Conservation (phyloP, 64 coral and sea anemone genomes). For the Stylophora pistillata region DNA sequence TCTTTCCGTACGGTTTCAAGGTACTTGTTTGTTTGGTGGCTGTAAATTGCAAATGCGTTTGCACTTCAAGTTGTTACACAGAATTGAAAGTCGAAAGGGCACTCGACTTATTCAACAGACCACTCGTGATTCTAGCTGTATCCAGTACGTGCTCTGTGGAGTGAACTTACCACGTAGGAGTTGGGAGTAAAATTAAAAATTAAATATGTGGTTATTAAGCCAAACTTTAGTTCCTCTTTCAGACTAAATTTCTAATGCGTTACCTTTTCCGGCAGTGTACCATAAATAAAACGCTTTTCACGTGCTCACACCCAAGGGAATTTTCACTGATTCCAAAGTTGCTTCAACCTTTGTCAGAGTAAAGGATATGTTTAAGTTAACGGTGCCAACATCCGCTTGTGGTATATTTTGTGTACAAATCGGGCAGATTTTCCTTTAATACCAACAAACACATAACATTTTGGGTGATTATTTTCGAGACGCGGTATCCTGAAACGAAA, state of each 20-base stretch:
- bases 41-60: not conserved
- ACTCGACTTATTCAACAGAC: not conserved
- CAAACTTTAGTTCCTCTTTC: not conserved
- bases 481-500: not conserved
- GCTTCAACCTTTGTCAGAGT: not conserved
- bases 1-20: not conserved
- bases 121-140: not conserved
- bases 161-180: not conserved
- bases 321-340: not conserved
- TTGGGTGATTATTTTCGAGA: constrained; percentile 24
- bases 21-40: not conserved
- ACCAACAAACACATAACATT: not conserved
- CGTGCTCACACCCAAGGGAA: no score
- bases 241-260: not conserved
- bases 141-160: not conserved
- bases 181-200: not conserved
- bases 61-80: not conserved
- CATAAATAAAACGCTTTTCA: no score
- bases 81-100: not conserved
- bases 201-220: not conserved
- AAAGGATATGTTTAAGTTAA: not conserved
- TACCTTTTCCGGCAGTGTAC: no score
- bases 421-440: not conserved
- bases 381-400: not conserved
- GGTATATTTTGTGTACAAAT: not conserved